These are phyloP conservation scores for Phaenicophaeus curvirostris DNA, from an alignment of 2,797 vertebrate genomes.

Conservation along the genomic window DNA sequence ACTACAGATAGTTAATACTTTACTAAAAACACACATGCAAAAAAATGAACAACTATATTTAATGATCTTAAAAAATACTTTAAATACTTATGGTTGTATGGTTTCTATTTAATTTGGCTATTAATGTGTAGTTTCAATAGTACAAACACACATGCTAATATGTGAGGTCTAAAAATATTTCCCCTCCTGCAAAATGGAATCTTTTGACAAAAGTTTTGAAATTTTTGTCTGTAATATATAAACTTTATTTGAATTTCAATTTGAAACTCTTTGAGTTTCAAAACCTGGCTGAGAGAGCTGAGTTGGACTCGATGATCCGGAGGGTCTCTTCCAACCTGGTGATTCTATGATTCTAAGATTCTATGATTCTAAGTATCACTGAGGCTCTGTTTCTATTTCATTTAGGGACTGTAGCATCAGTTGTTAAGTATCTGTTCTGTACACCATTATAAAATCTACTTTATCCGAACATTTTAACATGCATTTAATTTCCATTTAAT, in stretches of 20 bases:
- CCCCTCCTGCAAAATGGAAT: not conserved
- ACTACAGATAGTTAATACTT: not conserved
- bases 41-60: not conserved
- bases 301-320: too few relatives aligned
- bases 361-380: too few relatives aligned
- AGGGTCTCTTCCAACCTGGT: too few relatives aligned
- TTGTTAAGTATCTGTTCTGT: not conserved
- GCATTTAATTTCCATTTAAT: slow-evolving; percentile 48
- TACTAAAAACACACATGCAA: not conserved
- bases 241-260: not conserved
- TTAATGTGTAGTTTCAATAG: not conserved
- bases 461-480: not conserved
- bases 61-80: not conserved
- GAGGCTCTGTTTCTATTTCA: not conserved
- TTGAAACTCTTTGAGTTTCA: too few relatives aligned
- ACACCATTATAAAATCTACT: not conserved
- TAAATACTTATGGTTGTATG: not conserved
- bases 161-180: not conserved
- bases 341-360: too few relatives aligned
- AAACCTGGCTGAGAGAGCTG: too few relatives aligned
- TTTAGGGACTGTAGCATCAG: not conserved
- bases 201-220: not conserved
- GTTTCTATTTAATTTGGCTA: not conserved
- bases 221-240: not conserved
- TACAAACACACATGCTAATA: not conserved